These are phyloP conservation scores for Pyralis farinalis DNA, from an alignment of 2,888 invertebrate species.

Conservation along the genomic window DNA sequence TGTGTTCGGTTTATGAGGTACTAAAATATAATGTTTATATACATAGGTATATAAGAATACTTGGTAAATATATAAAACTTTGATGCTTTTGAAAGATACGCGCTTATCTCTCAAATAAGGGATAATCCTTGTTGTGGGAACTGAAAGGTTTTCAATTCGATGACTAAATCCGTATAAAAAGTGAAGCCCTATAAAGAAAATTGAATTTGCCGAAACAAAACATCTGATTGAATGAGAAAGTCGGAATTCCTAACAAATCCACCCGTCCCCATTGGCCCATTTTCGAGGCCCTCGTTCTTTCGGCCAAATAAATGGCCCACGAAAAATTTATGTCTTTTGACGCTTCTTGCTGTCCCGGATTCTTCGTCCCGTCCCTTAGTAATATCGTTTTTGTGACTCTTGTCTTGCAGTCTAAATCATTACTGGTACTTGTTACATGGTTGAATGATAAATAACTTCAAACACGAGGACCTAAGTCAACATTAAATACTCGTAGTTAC, in stretches of 20 bases:
- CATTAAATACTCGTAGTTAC: conserved; percentile 48
- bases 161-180: conserved; percentile 13
- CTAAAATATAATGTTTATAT: too few relatives aligned
- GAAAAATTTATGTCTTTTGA: conserved; percentile 63
- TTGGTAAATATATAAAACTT: too few relatives aligned
- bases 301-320: conserved; percentile 68
- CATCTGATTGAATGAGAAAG: conserved; percentile 19
- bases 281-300: conserved; percentile 43
- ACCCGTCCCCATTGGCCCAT: conserved; percentile 39
- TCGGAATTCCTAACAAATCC: conserved; percentile 26
- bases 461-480: conserved; percentile 58
- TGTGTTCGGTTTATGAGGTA: too few relatives aligned
- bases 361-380: conserved; percentile 18
- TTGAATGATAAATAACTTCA: conserved; percentile 51
- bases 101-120: too few relatives aligned
- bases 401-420: conserved; percentile 1
- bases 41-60: too few relatives aligned
- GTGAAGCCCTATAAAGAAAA: conserved; percentile 13
- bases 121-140: background rate
- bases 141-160: conserved; percentile 4
- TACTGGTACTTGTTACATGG: conserved; percentile 13
- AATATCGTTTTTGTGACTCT: conserved; percentile 15
- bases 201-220: conserved; percentile 21
- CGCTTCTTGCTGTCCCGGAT: conserved; percentile 44
- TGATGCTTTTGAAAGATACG: too few relatives aligned